Evolutionary conservation across 2,888 invertebrate genomes (phyloP).

Genomic region (Eupeodes luniger): DNA sequence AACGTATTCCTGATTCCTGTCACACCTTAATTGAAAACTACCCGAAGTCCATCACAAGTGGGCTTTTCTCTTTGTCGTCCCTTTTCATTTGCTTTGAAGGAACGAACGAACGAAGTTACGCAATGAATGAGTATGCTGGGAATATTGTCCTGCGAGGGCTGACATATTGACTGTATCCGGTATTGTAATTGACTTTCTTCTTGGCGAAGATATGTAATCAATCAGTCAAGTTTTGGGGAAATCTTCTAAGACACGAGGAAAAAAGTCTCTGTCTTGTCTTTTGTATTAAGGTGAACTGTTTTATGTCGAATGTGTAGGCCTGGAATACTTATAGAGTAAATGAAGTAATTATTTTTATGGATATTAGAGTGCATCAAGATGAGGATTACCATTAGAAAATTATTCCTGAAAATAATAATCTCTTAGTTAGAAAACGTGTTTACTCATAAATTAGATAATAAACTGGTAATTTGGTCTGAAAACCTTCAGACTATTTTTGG

Average conservation of each 20-base stretch:
- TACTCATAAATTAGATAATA: too few species aligned
- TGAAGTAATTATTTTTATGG: constrained; percentile 66
- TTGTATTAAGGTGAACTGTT: constrained; percentile 62
- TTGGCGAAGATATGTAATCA: constrained; percentile 71
- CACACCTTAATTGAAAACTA: constrained; percentile 76
- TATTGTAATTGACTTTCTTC: constrained; percentile 75
- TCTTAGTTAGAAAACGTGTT: too few species aligned
- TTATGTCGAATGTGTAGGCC: constrained; percentile 57
- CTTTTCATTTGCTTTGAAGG: not conserved
- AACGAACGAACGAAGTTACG: not conserved
- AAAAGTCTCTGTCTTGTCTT: constrained; percentile 34
- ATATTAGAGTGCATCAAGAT: constrained; percentile 54
- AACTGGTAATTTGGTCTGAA: too few species aligned
- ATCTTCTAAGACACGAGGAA: not conserved
- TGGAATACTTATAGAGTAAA: constrained; percentile 59
- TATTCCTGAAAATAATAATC: not conserved
- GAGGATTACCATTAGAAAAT: constrained; percentile 23
- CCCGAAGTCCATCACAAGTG: constrained; percentile 63
- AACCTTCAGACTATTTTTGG: too few species aligned
- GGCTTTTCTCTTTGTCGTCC: constrained; percentile 33
- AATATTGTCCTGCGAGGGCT: constrained; percentile 63
- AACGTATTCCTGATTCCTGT: constrained; percentile 76
- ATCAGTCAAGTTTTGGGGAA: constrained; percentile 70
- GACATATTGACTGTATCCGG: constrained; percentile 76
- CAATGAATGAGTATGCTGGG: constrained; percentile 7